Evolutionary conservation across 1,140 invertebrate species (phyloP).

Genomic region (Cyclina sinensis): DNA sequence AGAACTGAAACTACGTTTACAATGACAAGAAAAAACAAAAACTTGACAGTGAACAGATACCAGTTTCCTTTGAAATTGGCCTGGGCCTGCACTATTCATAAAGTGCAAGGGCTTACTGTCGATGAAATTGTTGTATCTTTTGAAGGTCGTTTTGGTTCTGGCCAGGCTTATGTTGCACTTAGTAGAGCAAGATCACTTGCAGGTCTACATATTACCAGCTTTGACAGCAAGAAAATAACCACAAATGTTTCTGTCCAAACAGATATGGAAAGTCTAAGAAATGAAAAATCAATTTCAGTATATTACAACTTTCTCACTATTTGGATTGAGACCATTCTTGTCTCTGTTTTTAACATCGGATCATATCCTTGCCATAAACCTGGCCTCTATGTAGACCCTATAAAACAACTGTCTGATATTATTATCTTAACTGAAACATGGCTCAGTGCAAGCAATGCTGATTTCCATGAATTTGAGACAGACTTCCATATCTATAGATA

Average conservation of each 20-base stretch:
- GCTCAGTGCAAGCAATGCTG: slow-evolving; percentile 31
- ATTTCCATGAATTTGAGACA: background rate
- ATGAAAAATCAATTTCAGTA: background rate
- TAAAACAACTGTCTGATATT: background rate
- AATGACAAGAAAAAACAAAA: background rate
- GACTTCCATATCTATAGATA: background rate
- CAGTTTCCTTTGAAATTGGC: slow-evolving; percentile 58
- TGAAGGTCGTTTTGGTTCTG: slow-evolving; percentile 36
- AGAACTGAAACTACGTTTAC: background rate
- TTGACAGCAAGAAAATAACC: slow-evolving; percentile 1
- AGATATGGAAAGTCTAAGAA: slow-evolving; percentile 40
- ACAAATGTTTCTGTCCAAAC: background rate
- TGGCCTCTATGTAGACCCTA: slow-evolving; percentile 39
- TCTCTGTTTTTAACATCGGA: slow-evolving; percentile 43
- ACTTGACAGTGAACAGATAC: background rate
- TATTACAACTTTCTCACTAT: background rate
- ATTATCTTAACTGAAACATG: slow-evolving; percentile 60
- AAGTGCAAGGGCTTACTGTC: slow-evolving; percentile 56
- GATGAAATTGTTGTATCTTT: slow-evolving; percentile 39
- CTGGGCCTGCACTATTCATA: slow-evolving; percentile 56
- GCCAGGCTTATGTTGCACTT: slow-evolving; percentile 61
- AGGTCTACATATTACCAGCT: slow-evolving; percentile 22
- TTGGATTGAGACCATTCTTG: background rate
- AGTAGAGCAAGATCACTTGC: slow-evolving; percentile 35
- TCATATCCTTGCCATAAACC: slow-evolving; percentile 45